Conservation (phyloP, 2,113 vertebrate species). For the Lepus europaeus region DNA sequence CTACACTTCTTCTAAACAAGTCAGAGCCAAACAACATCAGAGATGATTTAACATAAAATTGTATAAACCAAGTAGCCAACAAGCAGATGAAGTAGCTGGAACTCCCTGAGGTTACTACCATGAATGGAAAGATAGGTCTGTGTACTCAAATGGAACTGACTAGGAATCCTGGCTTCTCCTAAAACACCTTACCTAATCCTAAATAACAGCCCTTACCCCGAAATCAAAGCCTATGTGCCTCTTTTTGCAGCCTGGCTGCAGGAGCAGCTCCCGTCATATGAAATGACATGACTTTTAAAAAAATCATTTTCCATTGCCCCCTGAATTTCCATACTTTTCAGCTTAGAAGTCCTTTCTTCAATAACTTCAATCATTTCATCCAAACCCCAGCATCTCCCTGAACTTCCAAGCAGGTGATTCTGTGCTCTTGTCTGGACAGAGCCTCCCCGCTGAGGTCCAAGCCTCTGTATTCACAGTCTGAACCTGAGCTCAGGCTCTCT, state of each 20-base stretch:
- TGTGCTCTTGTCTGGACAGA: neutral
- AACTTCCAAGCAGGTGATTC: neutral
- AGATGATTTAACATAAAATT: neutral
- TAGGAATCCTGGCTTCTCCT: neutral
- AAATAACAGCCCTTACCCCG: neutral
- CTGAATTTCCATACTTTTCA: neutral
- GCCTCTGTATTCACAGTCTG: neutral
- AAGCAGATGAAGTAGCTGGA: neutral
- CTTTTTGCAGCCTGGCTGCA: neutral
- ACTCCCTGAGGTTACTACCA: neutral
- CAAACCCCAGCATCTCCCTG: neutral
- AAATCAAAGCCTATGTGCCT: neutral
- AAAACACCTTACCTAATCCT: neutral
- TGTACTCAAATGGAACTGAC: neutral
- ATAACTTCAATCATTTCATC: neutral
- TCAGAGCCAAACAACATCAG: conserved; percentile 13
- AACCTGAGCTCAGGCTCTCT: neutral
- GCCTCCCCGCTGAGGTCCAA: neutral
- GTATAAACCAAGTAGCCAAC: neutral
- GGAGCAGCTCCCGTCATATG: neutral
- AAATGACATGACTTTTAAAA: neutral
- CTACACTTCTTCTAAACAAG: neutral
- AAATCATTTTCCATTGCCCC: neutral
- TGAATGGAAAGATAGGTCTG: neutral
- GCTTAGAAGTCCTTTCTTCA: neutral